Conservation (phyloP, 2,888 invertebrate species). For the Luperina testacea region DNA sequence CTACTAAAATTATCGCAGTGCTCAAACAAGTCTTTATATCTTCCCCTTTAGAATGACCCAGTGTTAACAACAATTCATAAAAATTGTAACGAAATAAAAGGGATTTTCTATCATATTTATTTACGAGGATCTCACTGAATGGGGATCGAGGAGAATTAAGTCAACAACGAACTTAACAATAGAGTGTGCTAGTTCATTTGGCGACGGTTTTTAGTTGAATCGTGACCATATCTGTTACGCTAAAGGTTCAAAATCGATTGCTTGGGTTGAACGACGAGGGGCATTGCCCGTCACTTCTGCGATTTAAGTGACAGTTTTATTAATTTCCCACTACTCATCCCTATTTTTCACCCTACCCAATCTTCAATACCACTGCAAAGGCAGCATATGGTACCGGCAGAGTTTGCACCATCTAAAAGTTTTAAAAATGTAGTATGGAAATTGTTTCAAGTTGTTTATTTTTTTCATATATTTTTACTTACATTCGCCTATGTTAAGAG, state of each 20-base stretch:
- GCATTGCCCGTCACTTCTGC: slow-evolving; percentile 85
- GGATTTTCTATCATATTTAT: slow-evolving; percentile 78
- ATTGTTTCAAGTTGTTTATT: background rate
- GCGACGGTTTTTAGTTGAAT: slow-evolving; percentile 65
- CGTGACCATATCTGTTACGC: slow-evolving; percentile 67
- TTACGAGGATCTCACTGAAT: slow-evolving; percentile 82
- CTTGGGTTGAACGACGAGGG: slow-evolving; percentile 75
- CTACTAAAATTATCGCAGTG: slow-evolving; percentile 66
- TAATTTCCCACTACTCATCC: slow-evolving; percentile 91
- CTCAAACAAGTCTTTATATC: slow-evolving; percentile 20
- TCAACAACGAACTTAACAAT: slow-evolving; percentile 87
- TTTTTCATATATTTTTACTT: background rate
- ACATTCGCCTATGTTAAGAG: background rate
- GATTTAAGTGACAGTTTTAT: slow-evolving; percentile 94
- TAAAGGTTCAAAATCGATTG: slow-evolving; percentile 78
- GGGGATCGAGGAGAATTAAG: slow-evolving; percentile 84
- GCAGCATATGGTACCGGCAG: slow-evolving; percentile 84
- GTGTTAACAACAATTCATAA: slow-evolving; percentile 29
- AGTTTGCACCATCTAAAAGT: slow-evolving; percentile 65
- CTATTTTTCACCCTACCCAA: slow-evolving; percentile 85
- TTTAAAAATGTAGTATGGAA: slow-evolving; percentile 4
- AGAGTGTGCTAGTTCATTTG: slow-evolving; percentile 77
- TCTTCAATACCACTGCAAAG: slow-evolving; percentile 84
- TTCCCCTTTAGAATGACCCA: background rate
- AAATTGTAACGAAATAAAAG: slow-evolving; percentile 51